A percentile compares a stretch with the other conserved stretches of the same genome.
These are phyloP conservation scores for Xiphophorus hellerii DNA, from an alignment of 2,113 vertebrate genomes.

Conservation along the genomic window DNA sequence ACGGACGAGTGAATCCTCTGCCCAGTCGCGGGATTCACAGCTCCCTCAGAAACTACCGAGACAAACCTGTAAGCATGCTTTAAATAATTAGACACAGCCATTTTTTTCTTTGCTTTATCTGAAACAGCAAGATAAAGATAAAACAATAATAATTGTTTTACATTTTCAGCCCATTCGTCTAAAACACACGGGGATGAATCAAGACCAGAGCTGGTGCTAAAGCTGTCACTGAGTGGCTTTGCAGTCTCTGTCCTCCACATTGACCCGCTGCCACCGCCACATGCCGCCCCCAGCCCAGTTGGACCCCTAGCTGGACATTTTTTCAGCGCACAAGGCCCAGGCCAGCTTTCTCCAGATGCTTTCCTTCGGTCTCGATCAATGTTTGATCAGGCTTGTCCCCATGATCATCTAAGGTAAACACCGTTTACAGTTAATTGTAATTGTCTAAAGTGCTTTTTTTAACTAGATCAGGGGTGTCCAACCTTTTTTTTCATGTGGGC, in stretches of 20 bases:
- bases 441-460: not conserved
- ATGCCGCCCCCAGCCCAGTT: conserved; percentile 86
- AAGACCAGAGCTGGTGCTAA: conserved; percentile 91
- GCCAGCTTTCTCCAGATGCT: conserved; percentile 81
- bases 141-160: conserved; percentile 9
- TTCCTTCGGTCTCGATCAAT: conserved; percentile 86
- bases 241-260: conserved; percentile 95
- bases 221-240: conserved; percentile 85
- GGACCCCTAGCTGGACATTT: conserved; percentile 90
- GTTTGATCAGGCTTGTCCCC: conserved; percentile 93
- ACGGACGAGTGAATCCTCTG: conserved; percentile 71
- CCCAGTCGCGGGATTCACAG: conserved; percentile 75
- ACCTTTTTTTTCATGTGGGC: no score
- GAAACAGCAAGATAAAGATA: no score
- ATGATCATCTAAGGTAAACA: conserved; percentile 93
- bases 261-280: conserved; percentile 92
- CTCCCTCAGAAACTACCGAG: conserved; percentile 81
- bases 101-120: not conserved
- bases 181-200: conserved; percentile 93
- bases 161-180: conserved; percentile 87
- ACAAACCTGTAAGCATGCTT: conserved; percentile 84
- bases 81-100: not conserved
- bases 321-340: conserved; percentile 86
- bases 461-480: no score
- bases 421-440: conserved; percentile 1